Evolutionary conservation across 2,888 invertebrate genomes (phyloP).

Genomic region (Cryptocephalus primarius): DNA sequence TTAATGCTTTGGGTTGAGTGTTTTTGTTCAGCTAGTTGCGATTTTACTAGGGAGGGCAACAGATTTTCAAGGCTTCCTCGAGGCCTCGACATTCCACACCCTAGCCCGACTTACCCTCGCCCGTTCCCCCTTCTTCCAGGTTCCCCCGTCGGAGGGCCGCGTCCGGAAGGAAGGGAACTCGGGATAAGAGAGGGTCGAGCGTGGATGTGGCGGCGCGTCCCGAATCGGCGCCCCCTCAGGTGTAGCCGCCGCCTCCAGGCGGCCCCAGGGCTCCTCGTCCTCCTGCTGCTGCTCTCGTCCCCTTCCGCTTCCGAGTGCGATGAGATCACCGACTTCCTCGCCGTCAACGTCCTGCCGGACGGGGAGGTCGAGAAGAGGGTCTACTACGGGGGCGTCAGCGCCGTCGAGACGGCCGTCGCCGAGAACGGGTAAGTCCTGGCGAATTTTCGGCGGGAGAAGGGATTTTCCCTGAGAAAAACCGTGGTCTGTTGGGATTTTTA

Average conservation of each 20-base stretch:
- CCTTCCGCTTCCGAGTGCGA: conserved; percentile 20
- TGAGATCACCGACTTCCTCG: conserved; percentile 49
- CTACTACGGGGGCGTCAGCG: conserved; percentile 51
- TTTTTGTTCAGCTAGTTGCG: too few relatives aligned
- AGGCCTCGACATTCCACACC: too few relatives aligned
- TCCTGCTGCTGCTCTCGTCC: conserved; percentile 6
- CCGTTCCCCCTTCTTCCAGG: too few relatives aligned
- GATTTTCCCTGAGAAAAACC: too few relatives aligned
- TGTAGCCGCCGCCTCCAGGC: conserved; percentile 25
- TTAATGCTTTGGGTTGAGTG: too few relatives aligned
- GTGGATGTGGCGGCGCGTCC: conserved; percentile 3
- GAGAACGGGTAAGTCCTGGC: conserved; percentile 38
- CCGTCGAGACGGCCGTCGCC: conserved; percentile 53
- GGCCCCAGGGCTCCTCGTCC: conserved; percentile 12
- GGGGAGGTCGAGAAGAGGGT: conserved; percentile 60
- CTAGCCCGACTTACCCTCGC: too few relatives aligned
- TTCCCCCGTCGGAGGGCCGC: background rate
- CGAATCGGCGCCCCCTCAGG: conserved; percentile 20
- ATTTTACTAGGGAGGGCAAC: too few relatives aligned
- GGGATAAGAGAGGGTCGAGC: conserved; percentile 16
- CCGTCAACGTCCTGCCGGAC: conserved; percentile 54
- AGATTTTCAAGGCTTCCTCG: too few relatives aligned
- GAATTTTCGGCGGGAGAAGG: background rate
- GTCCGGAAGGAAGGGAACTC: background rate
- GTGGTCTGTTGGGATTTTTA: too few relatives aligned